These are phyloP conservation scores for Denticeps clupeoides DNA, from an alignment of 2,797 vertebrate genomes.

Conservation along the genomic window DNA sequence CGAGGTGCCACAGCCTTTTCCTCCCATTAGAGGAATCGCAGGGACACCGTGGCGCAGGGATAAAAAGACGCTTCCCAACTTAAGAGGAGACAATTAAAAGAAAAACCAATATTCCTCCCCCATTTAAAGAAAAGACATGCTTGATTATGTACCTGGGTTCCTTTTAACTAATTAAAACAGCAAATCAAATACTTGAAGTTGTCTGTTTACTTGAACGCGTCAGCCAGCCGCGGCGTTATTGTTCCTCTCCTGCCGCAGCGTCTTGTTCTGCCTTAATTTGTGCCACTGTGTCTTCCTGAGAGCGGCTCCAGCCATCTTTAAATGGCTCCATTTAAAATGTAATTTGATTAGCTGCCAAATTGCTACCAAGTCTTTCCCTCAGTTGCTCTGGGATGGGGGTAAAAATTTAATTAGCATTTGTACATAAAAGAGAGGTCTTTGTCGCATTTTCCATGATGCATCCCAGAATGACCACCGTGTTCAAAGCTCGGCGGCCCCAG, in stretches of 20 bases:
- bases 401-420: constrained; percentile 70
- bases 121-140: constrained; percentile 34
- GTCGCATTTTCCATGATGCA: constrained; percentile 59
- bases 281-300: constrained; percentile 56
- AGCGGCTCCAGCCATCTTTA: constrained; percentile 67
- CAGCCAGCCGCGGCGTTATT: constrained; percentile 49
- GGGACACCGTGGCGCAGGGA: constrained; percentile 35
- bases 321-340: constrained; percentile 77
- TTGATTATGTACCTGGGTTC: constrained; percentile 46
- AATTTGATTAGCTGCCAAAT: constrained; percentile 81
- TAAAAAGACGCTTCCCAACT: constrained; percentile 41
- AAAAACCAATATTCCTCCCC: constrained; percentile 45
- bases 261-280: constrained; percentile 61
- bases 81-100: constrained; percentile 52
- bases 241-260: constrained; percentile 48
- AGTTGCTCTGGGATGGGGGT: constrained; percentile 45
- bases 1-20: constrained; percentile 47
- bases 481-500: constrained; percentile 63
- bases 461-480: constrained; percentile 69
- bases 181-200: constrained; percentile 51
- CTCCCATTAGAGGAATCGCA: constrained; percentile 47
- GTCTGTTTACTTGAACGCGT: constrained; percentile 50
- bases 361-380: constrained; percentile 66
- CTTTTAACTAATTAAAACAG: constrained; percentile 54
- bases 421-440: constrained; percentile 71